Evolutionary conservation across 1,140 invertebrate genomes (phyloP), one percentile per base, ranked within the genome.

Genomic region (Tetragonula clypearis): DNA sequence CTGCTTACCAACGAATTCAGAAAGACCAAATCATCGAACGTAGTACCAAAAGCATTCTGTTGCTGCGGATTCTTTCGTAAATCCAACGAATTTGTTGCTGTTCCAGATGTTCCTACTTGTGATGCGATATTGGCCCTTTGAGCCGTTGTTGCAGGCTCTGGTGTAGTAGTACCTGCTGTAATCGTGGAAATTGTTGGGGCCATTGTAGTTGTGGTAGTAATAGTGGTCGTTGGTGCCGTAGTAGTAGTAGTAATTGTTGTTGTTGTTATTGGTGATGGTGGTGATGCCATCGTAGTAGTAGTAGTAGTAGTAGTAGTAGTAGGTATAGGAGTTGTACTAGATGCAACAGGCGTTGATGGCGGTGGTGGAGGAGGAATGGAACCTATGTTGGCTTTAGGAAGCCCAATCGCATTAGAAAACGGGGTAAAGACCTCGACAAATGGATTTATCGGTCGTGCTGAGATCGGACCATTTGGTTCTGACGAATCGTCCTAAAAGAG

Each of bases 1-100:
- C 8, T 35, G 21, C 56, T 92, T 92, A 95, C 94, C 92, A 95
- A 88, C 69, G 94, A 93, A 86, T 95, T 95, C 35, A 95, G 78
- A 68, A 95, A 94, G 58, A 92, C 92, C 56, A 95, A 76, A 84
- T 95, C 94, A 30, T 94, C 92, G 71, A 92, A 95, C 6, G 93
- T 93, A 1, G 92, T 92, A 9, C 94, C 94, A 85, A 95, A 95
- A 26, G 91, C 80, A 66, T 93, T 93, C 55, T 92, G 91, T 41
- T 91, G 91, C n/a, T 79, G 87, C 5, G 76, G 58, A 49, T 91
- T 58, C 6, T 23, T 35, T 15, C 49, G 30, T 71, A 69, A 0
- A 17, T 81, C 68, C 4, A n/a, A 30, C 19, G 71, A 41, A 66
- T 62, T 79, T 5, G 68, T 69, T 14, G 83, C 79, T 8, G 80